Conservation (phyloP, 2,797 vertebrate species). For the Mycteria americana region DNA sequence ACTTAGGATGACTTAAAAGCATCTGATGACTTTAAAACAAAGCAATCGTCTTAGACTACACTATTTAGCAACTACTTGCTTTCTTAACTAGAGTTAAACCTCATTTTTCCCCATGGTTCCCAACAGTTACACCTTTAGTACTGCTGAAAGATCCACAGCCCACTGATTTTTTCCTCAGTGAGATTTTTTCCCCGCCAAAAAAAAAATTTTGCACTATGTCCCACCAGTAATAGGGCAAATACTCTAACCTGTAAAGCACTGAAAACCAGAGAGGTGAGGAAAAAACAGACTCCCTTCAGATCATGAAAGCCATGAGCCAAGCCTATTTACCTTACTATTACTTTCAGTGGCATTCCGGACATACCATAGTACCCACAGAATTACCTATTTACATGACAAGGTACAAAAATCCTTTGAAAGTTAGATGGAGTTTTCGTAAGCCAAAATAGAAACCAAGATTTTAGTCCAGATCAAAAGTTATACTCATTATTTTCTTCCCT, state of each 20-base stretch:
- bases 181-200: not conserved
- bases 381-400: fast-evolving
- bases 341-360: not conserved
- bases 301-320: not conserved
- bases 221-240: not conserved
- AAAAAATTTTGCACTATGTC: not conserved
- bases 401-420: not conserved
- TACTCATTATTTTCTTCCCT: fast-evolving
- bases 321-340: not conserved
- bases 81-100: not conserved
- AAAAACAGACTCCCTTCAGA: not conserved
- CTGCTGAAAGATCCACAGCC: not conserved
- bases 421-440: not conserved
- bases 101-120: not conserved
- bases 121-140: not conserved
- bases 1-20: not conserved
- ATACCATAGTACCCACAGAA: not conserved
- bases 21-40: not conserved
- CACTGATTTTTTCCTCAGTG: not conserved
- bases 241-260: not conserved
- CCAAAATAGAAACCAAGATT: not conserved
- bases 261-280: not conserved
- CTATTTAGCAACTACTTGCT: not conserved
- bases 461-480: not conserved
- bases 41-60: not conserved